Conservation (phyloP, 2,797 vertebrate genomes). For the Clamator glandarius region DNA sequence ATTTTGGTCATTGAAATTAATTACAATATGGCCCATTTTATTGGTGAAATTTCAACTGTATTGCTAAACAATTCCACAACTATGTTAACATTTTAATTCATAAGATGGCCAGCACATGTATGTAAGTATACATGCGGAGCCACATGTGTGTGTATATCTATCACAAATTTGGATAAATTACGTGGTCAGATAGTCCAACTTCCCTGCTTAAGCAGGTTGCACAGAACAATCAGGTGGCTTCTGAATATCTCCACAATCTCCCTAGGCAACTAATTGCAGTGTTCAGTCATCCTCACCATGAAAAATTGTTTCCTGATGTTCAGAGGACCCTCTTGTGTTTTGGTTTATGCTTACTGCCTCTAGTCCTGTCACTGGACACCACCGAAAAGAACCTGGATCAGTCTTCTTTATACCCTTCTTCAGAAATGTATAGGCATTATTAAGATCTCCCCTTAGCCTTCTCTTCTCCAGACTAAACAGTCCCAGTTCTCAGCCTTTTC, state of each 20-base stretch:
- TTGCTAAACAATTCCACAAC: background rate
- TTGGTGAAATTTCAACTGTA: background rate
- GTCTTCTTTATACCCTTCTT: background rate
- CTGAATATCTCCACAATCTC: background rate
- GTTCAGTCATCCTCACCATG: background rate
- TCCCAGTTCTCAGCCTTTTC: background rate
- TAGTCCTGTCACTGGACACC: background rate
- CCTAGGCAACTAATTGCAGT: background rate
- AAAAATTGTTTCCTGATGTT: background rate
- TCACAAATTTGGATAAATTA: background rate
- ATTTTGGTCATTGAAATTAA: background rate
- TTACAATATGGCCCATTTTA: background rate
- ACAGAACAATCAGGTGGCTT: background rate
- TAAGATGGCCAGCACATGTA: background rate
- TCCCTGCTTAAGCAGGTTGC: background rate
- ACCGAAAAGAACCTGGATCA: background rate
- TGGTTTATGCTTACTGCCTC: background rate
- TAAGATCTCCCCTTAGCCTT: background rate
- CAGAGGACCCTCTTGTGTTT: background rate
- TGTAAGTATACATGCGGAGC: no score
- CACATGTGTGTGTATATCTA: accelerated
- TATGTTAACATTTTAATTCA: background rate
- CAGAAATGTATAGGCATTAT: background rate
- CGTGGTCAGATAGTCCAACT: background rate
- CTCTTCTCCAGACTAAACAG: background rate